Percentiles rank a stretch among this genome's conserved stretches.
Conservation (phyloP, 2,888 invertebrate species). For the Drosophila macrospina region DNA sequence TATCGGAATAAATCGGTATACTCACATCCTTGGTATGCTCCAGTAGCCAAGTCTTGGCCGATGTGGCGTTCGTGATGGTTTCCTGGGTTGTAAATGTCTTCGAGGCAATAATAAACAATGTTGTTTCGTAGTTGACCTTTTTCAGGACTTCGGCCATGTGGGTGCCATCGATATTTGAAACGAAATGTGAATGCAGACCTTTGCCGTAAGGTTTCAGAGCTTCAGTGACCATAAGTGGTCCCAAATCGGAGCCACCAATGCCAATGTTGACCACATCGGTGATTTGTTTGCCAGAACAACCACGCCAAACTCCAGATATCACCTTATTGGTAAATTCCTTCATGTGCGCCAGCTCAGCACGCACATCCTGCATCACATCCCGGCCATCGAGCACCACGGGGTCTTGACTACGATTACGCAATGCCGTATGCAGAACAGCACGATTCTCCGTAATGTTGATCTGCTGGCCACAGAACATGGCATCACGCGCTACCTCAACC, state of each 20-base stretch:
- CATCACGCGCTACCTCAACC: constrained; percentile 93
- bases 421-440: constrained; percentile 97
- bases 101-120: constrained; percentile 98
- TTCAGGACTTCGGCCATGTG: constrained; percentile 97
- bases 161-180: constrained; percentile 99
- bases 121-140: constrained; percentile 95
- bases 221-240: constrained; percentile 99
- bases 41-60: constrained; percentile 98
- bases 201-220: constrained; percentile 96
- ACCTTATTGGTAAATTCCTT: constrained; percentile 95
- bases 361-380: constrained; percentile 97
- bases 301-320: constrained; percentile 89
- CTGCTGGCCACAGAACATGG: constrained; percentile 96
- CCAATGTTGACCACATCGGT: constrained; percentile 99
- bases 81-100: constrained; percentile 99
- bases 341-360: constrained; percentile 96
- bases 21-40: constrained; percentile 93
- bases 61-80: constrained; percentile 99
- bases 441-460: constrained; percentile 99
- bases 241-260: constrained; percentile 99
- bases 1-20: constrained; percentile 68
- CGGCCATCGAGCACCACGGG: constrained; percentile 93
- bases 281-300: constrained; percentile 96
- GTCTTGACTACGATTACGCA: constrained; percentile 90
- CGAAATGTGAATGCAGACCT: constrained; percentile 96